phyloP scores from a whole-genome alignment of 2,113 vertebrate species.

The Callospermophilus lateralis region DNA sequence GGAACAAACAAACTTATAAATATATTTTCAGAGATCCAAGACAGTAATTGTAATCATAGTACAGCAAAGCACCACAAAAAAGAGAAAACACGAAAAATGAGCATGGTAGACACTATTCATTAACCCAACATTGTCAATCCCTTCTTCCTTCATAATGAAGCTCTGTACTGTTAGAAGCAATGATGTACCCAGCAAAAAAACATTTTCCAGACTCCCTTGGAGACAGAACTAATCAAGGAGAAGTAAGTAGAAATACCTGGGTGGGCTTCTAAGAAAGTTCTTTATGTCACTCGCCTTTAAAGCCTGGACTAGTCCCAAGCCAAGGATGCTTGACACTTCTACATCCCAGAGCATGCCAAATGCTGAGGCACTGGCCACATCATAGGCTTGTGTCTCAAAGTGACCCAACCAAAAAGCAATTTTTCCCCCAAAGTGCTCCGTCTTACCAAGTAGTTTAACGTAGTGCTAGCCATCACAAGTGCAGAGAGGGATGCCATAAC shows the following conservation, averaged over 20 bases:
- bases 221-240: not conserved
- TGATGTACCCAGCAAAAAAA: not conserved
- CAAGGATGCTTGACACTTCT: not conserved
- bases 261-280: conserved; percentile 31
- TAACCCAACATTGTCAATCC: not conserved
- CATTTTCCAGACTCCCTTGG: not conserved
- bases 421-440: not conserved
- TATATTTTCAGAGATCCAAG: not conserved
- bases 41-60: not conserved
- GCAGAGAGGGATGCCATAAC: conserved; percentile 29
- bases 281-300: not conserved
- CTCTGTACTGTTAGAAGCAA: not conserved
- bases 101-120: not conserved
- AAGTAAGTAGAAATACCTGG: conserved; percentile 12
- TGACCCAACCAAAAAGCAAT: conserved; percentile 19
- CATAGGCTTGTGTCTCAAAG: not conserved
- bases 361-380: not conserved
- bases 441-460: conserved; percentile 47
- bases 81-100: not conserved
- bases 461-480: not conserved
- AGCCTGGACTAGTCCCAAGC: not conserved
- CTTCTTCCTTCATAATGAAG: not conserved
- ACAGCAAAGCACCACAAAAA: not conserved
- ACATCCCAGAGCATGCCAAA: not conserved
- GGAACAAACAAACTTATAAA: not conserved